Percentiles rank a stretch among this genome's conserved stretches.
Evolutionary conservation across 2,113 vertebrate species (phyloP).

Genomic region (Cryptotis parvus): DNA sequence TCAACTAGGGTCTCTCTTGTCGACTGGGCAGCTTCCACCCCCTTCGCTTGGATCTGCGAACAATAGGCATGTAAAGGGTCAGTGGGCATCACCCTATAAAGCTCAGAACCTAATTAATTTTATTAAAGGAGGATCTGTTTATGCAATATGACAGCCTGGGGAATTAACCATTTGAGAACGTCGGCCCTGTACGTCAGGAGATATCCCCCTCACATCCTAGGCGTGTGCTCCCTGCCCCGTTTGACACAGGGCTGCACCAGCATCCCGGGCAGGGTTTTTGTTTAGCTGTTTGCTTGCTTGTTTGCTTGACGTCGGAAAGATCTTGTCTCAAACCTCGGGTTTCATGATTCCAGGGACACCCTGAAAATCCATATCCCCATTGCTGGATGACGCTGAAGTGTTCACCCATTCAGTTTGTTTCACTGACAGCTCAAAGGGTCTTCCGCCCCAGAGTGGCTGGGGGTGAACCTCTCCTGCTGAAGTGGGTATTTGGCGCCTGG

Average conservation of each 20-base stretch:
- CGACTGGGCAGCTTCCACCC: conserved; percentile 59
- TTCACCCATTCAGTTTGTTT: conserved; percentile 14
- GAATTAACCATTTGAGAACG: conserved; percentile 81
- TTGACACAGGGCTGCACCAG: conserved; percentile 37
- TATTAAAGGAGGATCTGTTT: conserved; percentile 85
- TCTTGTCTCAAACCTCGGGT: background rate
- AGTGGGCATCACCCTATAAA: conserved; percentile 85
- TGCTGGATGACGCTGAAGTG: conserved; percentile 20
- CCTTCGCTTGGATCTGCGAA: conserved; percentile 76
- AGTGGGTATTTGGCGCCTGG: conserved; percentile 40
- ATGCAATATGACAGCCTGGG: conserved; percentile 85
- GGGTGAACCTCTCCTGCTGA: background rate
- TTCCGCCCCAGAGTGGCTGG: background rate
- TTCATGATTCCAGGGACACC: conserved; percentile 21
- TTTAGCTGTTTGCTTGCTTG: background rate
- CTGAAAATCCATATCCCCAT: conserved; percentile 20
- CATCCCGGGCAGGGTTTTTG: background rate
- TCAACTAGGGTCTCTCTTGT: conserved; percentile 65
- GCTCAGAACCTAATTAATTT: conserved; percentile 85
- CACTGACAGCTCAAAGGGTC: conserved; percentile 44
- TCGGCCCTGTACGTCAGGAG: conserved; percentile 38
- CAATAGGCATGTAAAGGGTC: conserved; percentile 84
- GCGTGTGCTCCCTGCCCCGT: conserved; percentile 48
- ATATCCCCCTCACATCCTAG: conserved; percentile 41
- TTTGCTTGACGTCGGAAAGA: conserved; percentile 55